Percentiles rank a stretch among this genome's conserved stretches.
Evolutionary conservation across 2,888 invertebrate species (phyloP).

Genomic region (Phyto melanocephala): DNA sequence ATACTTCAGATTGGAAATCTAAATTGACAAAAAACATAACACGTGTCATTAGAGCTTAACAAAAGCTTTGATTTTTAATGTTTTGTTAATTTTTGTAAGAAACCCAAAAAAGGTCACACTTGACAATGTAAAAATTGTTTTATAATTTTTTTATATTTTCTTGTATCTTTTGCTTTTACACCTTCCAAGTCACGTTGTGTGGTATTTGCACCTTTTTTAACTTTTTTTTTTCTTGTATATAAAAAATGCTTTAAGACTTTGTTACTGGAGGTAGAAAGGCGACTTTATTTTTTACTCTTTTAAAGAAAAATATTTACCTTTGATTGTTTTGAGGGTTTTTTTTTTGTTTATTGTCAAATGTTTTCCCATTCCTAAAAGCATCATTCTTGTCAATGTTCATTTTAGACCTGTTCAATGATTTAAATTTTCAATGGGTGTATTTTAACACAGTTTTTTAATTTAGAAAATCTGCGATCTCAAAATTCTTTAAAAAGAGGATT

Average conservation of each 20-base stretch:
- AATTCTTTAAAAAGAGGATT: too few species aligned
- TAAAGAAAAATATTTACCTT: background rate
- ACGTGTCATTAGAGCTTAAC: too few species aligned
- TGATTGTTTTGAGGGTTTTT: constrained; percentile 27
- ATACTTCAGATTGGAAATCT: too few species aligned
- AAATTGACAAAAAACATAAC: too few species aligned
- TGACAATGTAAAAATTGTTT: background rate
- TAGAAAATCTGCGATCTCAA: too few species aligned
- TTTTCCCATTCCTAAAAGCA: constrained; percentile 5
- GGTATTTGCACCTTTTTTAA: constrained; percentile 44
- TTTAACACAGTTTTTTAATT: too few species aligned
- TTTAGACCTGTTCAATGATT: constrained; percentile 3
- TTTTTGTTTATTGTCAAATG: constrained; percentile 22
- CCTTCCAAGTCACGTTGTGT: constrained; percentile 41
- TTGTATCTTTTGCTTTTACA: background rate
- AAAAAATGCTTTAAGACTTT: background rate
- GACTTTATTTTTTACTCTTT: background rate
- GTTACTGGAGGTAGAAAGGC: background rate
- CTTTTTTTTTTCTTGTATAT: background rate
- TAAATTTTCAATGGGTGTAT: too few species aligned
- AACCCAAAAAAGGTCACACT: background rate
- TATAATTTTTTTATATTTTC: background rate
- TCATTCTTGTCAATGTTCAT: constrained; percentile 5
- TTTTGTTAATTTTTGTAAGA: background rate
- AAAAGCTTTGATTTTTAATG: background rate